Conservation (phyloP, 2,797 vertebrate species). For the Decapterus maruadsi region DNA sequence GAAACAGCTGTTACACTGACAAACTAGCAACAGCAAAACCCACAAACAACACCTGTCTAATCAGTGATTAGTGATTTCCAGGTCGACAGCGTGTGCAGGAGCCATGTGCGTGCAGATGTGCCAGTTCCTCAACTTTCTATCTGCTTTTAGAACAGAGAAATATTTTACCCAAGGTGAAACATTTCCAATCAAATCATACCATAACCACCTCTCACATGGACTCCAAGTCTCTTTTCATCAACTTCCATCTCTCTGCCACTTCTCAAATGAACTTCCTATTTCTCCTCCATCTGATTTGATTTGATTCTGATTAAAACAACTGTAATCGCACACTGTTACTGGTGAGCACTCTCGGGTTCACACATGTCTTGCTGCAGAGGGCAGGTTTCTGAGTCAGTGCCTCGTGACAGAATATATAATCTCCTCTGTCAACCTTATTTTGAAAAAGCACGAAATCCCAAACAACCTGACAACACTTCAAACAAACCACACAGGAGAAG, state of each 20-base stretch:
- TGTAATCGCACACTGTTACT: neutral
- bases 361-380: neutral
- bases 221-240: neutral
- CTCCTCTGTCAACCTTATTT: slow-evolving; percentile 1
- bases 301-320: too few species aligned
- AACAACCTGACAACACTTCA: slow-evolving; percentile 38
- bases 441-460: neutral
- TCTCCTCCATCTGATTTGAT: neutral
- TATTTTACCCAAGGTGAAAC: neutral
- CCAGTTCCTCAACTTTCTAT: neutral
- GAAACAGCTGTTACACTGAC: too few species aligned
- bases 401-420: slow-evolving; percentile 27
- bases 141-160: too few species aligned
- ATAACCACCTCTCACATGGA: neutral
- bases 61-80: neutral
- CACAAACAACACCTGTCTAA: too few species aligned
- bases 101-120: neutral
- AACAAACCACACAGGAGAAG: slow-evolving; percentile 36
- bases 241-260: neutral
- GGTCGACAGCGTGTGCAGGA: neutral
- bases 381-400: slow-evolving; percentile 3
- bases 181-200: neutral
- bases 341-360: neutral
- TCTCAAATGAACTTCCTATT: neutral
- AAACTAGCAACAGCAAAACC: too few species aligned